These are phyloP conservation scores for Asbolus verrucosus DNA, from an alignment of 1,140 invertebrate genomes.

Conservation along the genomic window DNA sequence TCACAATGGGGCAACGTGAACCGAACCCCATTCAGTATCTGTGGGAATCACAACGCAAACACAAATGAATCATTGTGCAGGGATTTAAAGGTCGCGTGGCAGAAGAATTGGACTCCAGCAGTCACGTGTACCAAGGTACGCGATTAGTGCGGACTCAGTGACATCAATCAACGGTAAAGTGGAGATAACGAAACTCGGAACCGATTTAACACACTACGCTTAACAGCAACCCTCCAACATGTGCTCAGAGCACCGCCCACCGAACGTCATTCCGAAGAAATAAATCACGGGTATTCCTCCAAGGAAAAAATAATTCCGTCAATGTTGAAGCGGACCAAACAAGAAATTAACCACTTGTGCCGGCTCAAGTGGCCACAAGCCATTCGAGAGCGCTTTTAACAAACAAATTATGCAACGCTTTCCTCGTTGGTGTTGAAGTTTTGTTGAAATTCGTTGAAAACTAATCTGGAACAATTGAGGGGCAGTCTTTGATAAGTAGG, in stretches of 20 bases:
- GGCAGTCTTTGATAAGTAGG: too few species aligned
- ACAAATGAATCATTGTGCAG: slow-evolving; percentile 57
- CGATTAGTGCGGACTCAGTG: slow-evolving; percentile 56
- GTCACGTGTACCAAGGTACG: slow-evolving; percentile 58
- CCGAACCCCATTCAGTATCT: slow-evolving; percentile 45
- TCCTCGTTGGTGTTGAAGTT: too few species aligned
- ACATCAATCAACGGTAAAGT: slow-evolving; percentile 60
- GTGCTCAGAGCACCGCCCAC: slow-evolving; percentile 1
- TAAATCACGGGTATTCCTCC: slow-evolving; percentile 18
- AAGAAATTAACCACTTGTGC: slow-evolving; percentile 8
- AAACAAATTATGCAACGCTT: too few species aligned
- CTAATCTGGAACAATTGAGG: not conserved
- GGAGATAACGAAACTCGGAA: slow-evolving; percentile 56
- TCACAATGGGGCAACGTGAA: slow-evolving; percentile 47
- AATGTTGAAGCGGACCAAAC: not conserved
- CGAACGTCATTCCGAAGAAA: too few species aligned
- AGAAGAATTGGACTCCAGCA: slow-evolving; percentile 46
- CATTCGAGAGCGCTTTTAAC: too few species aligned
- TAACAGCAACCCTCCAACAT: slow-evolving; percentile 5
- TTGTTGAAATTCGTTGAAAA: too few species aligned
- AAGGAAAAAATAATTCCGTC: not conserved
- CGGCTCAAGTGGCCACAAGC: not conserved
- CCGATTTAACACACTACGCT: slow-evolving; percentile 49
- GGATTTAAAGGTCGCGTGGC: slow-evolving; percentile 56
- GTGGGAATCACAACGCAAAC: slow-evolving; percentile 57